Conservation (phyloP, 2,797 vertebrate genomes). For the Myotis pilosus region DNA sequence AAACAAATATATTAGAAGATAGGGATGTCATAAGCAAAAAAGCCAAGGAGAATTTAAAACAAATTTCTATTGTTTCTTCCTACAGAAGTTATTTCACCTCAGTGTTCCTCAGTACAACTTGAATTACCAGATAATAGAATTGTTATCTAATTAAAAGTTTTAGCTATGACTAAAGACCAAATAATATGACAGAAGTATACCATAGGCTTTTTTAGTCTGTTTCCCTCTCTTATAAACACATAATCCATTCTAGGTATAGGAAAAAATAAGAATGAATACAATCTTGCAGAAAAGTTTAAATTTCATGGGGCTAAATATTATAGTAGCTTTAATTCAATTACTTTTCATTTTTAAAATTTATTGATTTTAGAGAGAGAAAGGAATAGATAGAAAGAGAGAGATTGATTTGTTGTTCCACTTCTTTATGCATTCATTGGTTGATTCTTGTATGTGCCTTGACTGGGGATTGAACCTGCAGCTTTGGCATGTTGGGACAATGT, state of each 20-base stretch:
- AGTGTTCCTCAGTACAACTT: slow-evolving; percentile 64
- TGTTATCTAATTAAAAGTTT: slow-evolving; percentile 70
- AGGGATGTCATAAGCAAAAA: slow-evolving; percentile 32
- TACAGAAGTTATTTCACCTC: slow-evolving; percentile 29
- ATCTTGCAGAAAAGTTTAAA: background rate
- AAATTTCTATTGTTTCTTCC: slow-evolving; percentile 50
- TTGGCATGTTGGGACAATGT: background rate
- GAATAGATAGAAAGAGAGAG: too few relatives aligned
- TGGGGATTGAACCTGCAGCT: background rate
- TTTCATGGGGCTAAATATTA: background rate
- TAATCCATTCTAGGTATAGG: background rate
- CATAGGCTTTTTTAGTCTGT: background rate
- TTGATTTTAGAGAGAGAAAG: background rate
- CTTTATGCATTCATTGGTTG: too few relatives aligned
- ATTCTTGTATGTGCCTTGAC: too few relatives aligned
- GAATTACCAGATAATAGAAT: slow-evolving; percentile 64
- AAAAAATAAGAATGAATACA: background rate
- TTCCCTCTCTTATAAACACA: background rate
- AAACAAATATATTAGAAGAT: slow-evolving; percentile 9
- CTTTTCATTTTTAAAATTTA: background rate
- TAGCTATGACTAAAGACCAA: slow-evolving; percentile 72
- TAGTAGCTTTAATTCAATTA: background rate
- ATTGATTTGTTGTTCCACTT: too few relatives aligned
- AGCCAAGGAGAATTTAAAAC: slow-evolving; percentile 51
- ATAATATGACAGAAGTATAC: slow-evolving; percentile 65